Percentiles rank a stretch among this genome's conserved stretches.
Conservation (phyloP, 2,888 invertebrate species). For the Atethmia centrago region DNA sequence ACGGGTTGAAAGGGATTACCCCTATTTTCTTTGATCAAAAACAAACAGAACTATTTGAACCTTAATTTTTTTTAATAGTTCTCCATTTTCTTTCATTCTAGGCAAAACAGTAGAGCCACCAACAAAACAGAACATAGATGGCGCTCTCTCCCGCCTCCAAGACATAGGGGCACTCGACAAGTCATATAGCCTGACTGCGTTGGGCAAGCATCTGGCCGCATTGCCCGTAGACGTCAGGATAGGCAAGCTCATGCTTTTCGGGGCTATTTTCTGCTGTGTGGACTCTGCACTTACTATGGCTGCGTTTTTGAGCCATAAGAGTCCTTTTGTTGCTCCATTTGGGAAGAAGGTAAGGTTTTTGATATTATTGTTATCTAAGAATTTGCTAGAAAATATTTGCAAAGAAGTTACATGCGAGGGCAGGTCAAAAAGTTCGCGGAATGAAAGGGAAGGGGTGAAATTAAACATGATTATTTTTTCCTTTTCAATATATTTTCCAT, state of each 20-base stretch:
- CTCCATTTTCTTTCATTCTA: constrained; percentile 66
- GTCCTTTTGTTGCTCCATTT: constrained; percentile 94
- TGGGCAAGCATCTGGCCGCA: constrained; percentile 96
- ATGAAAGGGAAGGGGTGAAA: too few relatives aligned
- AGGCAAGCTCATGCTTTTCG: constrained; percentile 97
- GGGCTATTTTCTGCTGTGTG: constrained; percentile 97
- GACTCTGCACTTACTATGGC: constrained; percentile 98
- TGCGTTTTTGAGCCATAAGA: constrained; percentile 95
- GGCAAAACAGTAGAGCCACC: constrained; percentile 94
- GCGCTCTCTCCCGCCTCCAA: constrained; percentile 93
- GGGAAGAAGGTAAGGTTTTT: constrained; percentile 89
- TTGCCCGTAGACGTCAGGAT: constrained; percentile 97
- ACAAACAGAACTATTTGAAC: too few relatives aligned
- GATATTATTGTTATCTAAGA: too few relatives aligned
- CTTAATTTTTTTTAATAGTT: background rate
- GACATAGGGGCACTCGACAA: constrained; percentile 95
- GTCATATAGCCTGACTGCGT: constrained; percentile 93
- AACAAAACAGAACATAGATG: constrained; percentile 91
- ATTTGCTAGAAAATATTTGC: too few relatives aligned
- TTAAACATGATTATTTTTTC: too few relatives aligned
- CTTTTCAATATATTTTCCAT: too few relatives aligned
- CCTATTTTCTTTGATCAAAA: too few relatives aligned
- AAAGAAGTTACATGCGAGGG: too few relatives aligned
- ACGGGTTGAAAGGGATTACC: too few relatives aligned
- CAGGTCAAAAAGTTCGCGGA: too few relatives aligned